phyloP scores from a whole-genome alignment of 2,888 invertebrate genomes.

The Acleris cristana region DNA sequence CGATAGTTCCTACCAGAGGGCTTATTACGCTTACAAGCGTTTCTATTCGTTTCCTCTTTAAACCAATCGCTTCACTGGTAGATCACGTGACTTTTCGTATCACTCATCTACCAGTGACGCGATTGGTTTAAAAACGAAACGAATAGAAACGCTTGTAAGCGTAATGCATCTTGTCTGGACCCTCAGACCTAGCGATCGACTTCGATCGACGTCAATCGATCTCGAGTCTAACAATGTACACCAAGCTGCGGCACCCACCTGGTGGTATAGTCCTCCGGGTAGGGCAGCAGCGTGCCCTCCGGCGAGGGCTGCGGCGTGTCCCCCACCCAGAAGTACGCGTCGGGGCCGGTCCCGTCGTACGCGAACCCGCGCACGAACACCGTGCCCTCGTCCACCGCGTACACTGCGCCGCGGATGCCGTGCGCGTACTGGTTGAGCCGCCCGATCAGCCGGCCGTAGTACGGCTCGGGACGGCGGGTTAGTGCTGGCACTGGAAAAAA shows the following conservation, averaged over 20 bases:
- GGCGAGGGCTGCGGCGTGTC: constrained; percentile 91
- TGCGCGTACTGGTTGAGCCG: constrained; percentile 89
- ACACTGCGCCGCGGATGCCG: constrained; percentile 91
- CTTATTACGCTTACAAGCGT: too few species aligned
- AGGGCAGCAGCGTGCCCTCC: constrained; percentile 92
- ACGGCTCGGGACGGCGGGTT: constrained; percentile 80
- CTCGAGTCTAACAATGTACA: too few species aligned
- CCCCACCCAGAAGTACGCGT: constrained; percentile 96
- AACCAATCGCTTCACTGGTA: too few species aligned
- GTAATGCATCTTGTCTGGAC: too few species aligned
- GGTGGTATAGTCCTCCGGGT: constrained; percentile 92
- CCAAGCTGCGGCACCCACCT: constrained; percentile 76
- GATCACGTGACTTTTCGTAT: too few species aligned
- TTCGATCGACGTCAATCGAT: too few species aligned
- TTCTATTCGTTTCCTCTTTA: too few species aligned
- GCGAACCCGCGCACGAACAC: constrained; percentile 93
- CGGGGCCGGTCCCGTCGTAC: constrained; percentile 94
- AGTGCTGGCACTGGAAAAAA: constrained; percentile 52
- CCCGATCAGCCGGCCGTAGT: constrained; percentile 91
- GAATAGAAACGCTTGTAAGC: too few species aligned
- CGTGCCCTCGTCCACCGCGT: constrained; percentile 94
- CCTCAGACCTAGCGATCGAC: too few species aligned
- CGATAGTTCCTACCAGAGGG: too few species aligned
- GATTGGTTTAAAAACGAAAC: too few species aligned
- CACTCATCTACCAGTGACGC: too few species aligned